Evolutionary conservation across 2,888 invertebrate species (phyloP).

Genomic region (Pristionchus entomophagus): DNA sequence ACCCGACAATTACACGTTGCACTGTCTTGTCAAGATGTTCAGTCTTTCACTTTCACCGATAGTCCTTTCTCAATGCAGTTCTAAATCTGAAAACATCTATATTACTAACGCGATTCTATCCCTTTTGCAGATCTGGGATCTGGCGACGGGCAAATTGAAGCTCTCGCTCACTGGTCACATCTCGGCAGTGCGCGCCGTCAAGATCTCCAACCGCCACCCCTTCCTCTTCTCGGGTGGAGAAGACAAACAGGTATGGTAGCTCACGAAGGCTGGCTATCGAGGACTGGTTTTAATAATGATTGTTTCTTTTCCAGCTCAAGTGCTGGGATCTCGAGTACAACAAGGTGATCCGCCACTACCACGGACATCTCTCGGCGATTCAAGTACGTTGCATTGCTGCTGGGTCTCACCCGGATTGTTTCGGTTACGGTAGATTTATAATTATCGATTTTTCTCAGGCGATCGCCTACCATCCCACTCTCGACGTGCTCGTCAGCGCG

Average conservation of each 20-base stretch:
- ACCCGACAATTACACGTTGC: too few species aligned
- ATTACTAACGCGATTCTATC: too few species aligned
- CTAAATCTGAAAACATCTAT: too few species aligned
- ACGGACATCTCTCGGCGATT: conserved; percentile 97
- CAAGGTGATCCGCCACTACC: conserved; percentile 92
- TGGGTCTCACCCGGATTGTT: neutral
- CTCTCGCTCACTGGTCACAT: conserved; percentile 98
- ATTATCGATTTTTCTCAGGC: conserved; percentile 79
- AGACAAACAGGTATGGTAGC: conserved; percentile 85
- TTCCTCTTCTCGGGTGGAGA: conserved; percentile 99
- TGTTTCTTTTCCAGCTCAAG: conserved; percentile 82
- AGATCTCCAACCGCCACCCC: conserved; percentile 93
- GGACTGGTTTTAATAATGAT: too few species aligned
- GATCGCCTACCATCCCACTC: conserved; percentile 91
- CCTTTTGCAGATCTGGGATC: conserved; percentile 89
- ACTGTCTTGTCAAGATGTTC: too few species aligned
- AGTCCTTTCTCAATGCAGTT: too few species aligned
- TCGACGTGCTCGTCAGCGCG: conserved; percentile 93
- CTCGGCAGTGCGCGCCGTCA: conserved; percentile 94
- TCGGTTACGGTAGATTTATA: neutral
- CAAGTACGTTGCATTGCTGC: conserved; percentile 76
- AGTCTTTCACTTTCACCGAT: too few species aligned
- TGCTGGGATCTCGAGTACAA: conserved; percentile 99
- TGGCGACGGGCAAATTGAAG: conserved; percentile 94
- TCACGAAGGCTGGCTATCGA: too few species aligned